phyloP scores from a whole-genome alignment of 2,888 invertebrate species.

The Harmothoe impar region DNA sequence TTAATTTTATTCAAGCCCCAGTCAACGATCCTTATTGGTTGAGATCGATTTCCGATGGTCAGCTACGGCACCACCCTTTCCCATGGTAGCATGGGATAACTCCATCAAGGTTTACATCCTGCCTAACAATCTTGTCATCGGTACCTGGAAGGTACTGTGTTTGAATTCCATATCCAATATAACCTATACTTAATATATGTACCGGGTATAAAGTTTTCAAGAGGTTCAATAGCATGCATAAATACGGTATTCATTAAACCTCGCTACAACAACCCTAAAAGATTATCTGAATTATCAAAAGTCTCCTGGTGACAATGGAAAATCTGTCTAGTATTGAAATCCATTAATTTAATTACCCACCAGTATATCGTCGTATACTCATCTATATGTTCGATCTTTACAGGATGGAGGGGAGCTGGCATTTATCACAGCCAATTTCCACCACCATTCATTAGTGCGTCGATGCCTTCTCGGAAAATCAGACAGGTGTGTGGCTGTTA shows the following conservation, averaged over 20 bases:
- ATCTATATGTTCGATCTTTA: not conserved
- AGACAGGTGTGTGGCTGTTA: constrained; percentile 68
- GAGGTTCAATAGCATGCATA: too few relatives aligned
- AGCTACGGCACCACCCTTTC: constrained; percentile 14
- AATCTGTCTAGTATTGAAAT: too few relatives aligned
- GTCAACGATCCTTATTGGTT: constrained; percentile 75
- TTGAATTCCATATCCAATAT: not conserved
- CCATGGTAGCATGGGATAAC: constrained; percentile 73
- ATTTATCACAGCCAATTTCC: constrained; percentile 76
- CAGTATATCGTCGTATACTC: not conserved
- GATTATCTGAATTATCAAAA: not conserved
- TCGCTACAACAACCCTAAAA: not conserved
- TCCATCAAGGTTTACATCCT: constrained; percentile 72
- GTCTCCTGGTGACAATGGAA: not conserved
- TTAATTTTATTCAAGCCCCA: constrained; percentile 72
- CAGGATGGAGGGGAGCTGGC: constrained; percentile 79
- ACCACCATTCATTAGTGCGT: constrained; percentile 75
- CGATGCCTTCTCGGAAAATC: constrained; percentile 76
- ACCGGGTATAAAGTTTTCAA: not conserved
- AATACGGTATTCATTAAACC: not conserved
- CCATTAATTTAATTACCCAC: too few relatives aligned
- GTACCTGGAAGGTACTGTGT: constrained; percentile 76
- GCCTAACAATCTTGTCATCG: constrained; percentile 73
- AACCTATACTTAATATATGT: not conserved
- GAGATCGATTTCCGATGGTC: constrained; percentile 73